Conservation (phyloP, 1,140 invertebrate genomes). For the Prorops nasuta region DNA sequence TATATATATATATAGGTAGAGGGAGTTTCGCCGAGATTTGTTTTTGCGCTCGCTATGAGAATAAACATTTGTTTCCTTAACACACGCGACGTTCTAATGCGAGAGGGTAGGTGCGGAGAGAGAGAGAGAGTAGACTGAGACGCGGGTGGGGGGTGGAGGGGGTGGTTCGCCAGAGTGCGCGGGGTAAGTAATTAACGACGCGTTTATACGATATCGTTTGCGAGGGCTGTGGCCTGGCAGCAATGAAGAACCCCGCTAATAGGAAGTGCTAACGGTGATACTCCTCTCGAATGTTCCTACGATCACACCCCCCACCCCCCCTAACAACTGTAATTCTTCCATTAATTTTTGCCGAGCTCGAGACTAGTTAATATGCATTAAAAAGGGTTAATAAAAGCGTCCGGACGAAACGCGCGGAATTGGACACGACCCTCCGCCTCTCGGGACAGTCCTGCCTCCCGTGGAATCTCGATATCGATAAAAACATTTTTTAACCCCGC, state of each 20-base stretch:
- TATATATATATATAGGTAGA: too few relatives aligned
- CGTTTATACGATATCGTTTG: conserved; percentile 51
- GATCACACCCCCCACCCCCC: conserved; percentile 7
- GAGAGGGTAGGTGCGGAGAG: conserved; percentile 19
- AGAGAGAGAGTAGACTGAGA: conserved; percentile 16
- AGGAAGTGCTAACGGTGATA: conserved; percentile 52
- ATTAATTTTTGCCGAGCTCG: conserved; percentile 54
- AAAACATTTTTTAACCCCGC: too few relatives aligned
- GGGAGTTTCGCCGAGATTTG: conserved; percentile 25
- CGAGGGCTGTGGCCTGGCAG: conserved; percentile 33
- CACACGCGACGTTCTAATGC: conserved; percentile 19
- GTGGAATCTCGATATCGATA: too few relatives aligned
- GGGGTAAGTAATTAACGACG: conserved; percentile 53
- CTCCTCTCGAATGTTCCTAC: conserved; percentile 43
- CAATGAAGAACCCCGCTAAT: conserved; percentile 53
- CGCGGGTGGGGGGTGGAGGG: conserved; percentile 13
- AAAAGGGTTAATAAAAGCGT: conserved; percentile 31
- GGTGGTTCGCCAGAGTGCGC: conserved; percentile 22
- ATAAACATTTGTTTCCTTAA: conserved; percentile 30
- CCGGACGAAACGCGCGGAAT: not conserved
- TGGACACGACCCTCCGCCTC: too few relatives aligned
- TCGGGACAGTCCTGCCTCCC: too few relatives aligned
- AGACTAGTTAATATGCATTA: conserved; percentile 53
- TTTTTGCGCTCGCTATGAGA: conserved; percentile 17
- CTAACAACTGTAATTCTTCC: conserved; percentile 42